Evolutionary conservation across 1,140 invertebrate species (phyloP).

Genomic region (Holotrichia oblita): DNA sequence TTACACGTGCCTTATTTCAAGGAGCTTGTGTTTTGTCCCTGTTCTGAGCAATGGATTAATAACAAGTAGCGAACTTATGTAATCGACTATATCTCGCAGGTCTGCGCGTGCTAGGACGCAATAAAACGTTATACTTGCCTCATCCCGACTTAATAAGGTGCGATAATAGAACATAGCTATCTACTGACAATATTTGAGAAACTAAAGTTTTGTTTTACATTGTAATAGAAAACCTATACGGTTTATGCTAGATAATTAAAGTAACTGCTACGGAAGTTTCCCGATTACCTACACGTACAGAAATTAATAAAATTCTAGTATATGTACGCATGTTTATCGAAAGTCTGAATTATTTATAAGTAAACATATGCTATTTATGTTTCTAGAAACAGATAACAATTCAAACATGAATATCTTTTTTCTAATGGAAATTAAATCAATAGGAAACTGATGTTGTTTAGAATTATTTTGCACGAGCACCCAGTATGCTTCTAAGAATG

Average conservation of each 20-base stretch:
- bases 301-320: no score
- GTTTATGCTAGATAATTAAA: slow-evolving; percentile 18
- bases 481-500: no score
- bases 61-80: slow-evolving; percentile 30
- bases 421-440: no score
- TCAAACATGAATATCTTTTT: no score
- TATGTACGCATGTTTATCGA: no score
- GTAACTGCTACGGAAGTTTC: neutral
- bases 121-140: slow-evolving; percentile 4
- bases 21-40: slow-evolving; percentile 19
- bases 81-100: neutral
- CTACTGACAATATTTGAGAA: neutral
- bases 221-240: neutral
- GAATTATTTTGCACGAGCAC: no score
- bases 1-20: slow-evolving; percentile 15
- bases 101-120: neutral
- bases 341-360: no score
- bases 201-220: neutral
- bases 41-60: slow-evolving; percentile 16
- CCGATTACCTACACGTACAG: neutral
- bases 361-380: no score
- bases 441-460: no score
- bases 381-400: no score
- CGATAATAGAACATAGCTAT: neutral
- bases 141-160: neutral